These are phyloP conservation scores for Nilaparvata lugens DNA, from an alignment of 1,140 invertebrate genomes.

Conservation along the genomic window DNA sequence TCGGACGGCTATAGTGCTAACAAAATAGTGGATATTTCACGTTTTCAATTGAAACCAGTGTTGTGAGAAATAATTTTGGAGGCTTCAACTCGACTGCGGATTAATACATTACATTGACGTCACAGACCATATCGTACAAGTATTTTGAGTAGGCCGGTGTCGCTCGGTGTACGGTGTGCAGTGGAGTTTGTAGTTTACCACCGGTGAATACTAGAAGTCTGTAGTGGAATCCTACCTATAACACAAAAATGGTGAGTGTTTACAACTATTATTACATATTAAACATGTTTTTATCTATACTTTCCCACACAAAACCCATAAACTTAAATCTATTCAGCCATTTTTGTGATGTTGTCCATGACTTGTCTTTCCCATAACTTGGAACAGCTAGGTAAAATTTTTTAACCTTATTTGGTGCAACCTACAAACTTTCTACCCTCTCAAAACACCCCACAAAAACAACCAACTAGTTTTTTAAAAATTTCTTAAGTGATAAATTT, in stretches of 20 bases:
- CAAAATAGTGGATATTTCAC: slow-evolving; percentile 6
- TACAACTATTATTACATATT: background rate
- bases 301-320: no score
- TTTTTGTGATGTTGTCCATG: no score
- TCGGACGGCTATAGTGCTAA: background rate
- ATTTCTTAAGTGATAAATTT: no score
- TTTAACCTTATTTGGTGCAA: slow-evolving; percentile 1
- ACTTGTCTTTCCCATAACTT: background rate
- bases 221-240: slow-evolving; percentile 24
- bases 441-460: no score
- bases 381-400: background rate
- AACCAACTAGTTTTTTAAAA: no score
- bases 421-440: no score
- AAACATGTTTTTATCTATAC: no score
- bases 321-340: background rate
- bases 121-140: slow-evolving; percentile 25
- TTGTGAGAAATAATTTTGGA: slow-evolving; percentile 13
- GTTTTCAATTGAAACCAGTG: slow-evolving; percentile 10
- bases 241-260: slow-evolving; percentile 29
- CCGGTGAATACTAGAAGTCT: slow-evolving; percentile 26
- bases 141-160: slow-evolving; percentile 26
- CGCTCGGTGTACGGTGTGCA: no score
- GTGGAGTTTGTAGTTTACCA: slow-evolving; percentile 28
- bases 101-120: slow-evolving; percentile 28
- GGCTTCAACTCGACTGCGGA: slow-evolving; percentile 19